These are phyloP conservation scores for Aelia acuminata DNA, from an alignment of 2,888 invertebrate genomes.

Conservation along the genomic window DNA sequence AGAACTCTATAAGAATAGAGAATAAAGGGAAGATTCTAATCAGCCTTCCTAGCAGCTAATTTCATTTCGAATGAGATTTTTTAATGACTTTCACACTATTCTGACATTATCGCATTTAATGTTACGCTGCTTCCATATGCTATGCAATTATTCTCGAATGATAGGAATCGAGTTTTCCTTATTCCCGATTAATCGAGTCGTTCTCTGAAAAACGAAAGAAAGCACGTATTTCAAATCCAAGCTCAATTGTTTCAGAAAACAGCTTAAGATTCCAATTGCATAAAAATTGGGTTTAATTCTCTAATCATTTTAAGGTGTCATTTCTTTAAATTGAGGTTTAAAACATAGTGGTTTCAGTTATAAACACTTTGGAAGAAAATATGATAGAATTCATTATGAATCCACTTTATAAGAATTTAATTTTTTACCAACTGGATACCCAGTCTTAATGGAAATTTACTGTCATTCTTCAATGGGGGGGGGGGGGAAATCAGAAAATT, in stretches of 20 bases:
- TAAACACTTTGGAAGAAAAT: too few relatives aligned
- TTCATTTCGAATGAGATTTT: slow-evolving; percentile 41
- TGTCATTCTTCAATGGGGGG: too few relatives aligned
- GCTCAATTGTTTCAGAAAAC: not conserved
- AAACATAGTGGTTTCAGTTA: too few relatives aligned
- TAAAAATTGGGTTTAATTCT: too few relatives aligned
- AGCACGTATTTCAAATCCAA: not conserved
- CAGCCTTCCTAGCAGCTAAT: slow-evolving; percentile 36
- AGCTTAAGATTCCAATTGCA: too few relatives aligned
- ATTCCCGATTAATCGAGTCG: not conserved
- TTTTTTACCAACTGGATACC: too few relatives aligned
- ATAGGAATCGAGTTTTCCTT: not conserved
- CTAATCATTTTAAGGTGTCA: too few relatives aligned
- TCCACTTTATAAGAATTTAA: too few relatives aligned
- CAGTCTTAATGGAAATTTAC: too few relatives aligned
- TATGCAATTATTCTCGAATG: slow-evolving; percentile 6
- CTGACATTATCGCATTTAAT: slow-evolving; percentile 6
- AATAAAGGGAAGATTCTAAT: not conserved
- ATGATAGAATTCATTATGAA: too few relatives aligned
- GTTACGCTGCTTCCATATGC: not conserved
- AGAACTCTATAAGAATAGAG: not conserved
- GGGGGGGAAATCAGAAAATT: too few relatives aligned
- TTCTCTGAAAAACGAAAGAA: not conserved
- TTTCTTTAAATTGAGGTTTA: too few relatives aligned
- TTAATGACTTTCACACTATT: slow-evolving; percentile 26